Base-by-base conservation (phyloP, 2,888 invertebrate genomes). In the Cantharis rufa region DNA sequence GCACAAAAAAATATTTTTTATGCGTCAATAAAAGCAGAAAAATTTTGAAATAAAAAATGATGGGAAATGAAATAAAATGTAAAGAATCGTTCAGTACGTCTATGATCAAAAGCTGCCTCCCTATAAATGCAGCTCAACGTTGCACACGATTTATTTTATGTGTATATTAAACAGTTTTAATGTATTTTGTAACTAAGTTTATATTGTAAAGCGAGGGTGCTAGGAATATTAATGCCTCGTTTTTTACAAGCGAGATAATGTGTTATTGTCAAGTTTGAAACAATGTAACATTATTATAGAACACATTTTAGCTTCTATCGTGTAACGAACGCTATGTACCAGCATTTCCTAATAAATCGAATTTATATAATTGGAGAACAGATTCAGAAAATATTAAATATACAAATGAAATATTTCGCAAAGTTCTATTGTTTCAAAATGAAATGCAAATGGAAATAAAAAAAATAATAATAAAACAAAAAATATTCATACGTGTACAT, bases 131-230 rank as follows among this genome's bases (percentile, higher is more conserved):
- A 82, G 76, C 82, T 83, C 83, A 80, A 32, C 81, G 84, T 81
- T 83, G 83, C 84, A 84, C 84, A 85, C 85, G 85, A 85, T 86
- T 85, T 84, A 84, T 84, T 85, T 85, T 86, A 86, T 86, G 85
- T 84, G 83, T 85, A 83, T 85, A 85, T 86, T 85, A 86, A 86
- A 86, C 85, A 85, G 86, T 85, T 86, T 86, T 86, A 86, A 86
- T 86, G 86, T 84, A 85, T 86, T 85, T 84, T 84, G 84, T 85
- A 85, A 84, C 85, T 84, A 84, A 85, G 85, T 86, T 86, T 86
- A 86, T 86, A 85, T 85, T 85, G 85, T 84, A 83, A 83, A 84
- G 84, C 84, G 83, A 82, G 84, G 84, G 84, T 83, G 85, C 83
- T 81, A 80, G 81, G 85, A 85, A 86, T 86, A 86, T 85, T 85